These are phyloP conservation scores for Ctenosaura bakeri DNA, from an alignment of 2,797 vertebrate genomes.

Conservation along the genomic window DNA sequence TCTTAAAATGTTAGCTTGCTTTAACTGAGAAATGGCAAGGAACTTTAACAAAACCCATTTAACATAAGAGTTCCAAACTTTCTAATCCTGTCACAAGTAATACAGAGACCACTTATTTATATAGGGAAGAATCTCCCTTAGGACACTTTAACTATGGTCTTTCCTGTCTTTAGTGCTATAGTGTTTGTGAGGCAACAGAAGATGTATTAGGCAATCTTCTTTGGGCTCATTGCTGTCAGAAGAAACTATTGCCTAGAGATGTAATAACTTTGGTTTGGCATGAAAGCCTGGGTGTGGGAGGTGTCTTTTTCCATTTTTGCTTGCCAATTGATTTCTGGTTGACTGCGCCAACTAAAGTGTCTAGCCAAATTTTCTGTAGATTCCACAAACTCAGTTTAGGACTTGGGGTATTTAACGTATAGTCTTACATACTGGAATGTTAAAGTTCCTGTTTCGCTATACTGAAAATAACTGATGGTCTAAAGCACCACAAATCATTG, in stretches of 20 bases:
- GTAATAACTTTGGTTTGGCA: constrained; percentile 46
- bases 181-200: neutral
- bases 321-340: constrained; percentile 51
- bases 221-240: constrained; percentile 7
- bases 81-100: neutral
- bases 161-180: neutral
- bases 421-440: constrained; percentile 13
- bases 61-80: neutral
- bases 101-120: constrained; percentile 9
- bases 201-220: constrained; percentile 17
- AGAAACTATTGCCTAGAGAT: constrained; percentile 26
- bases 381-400: constrained; percentile 47
- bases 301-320: constrained; percentile 33
- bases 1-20: neutral
- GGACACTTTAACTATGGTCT: constrained; percentile 27
- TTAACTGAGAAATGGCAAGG: constrained; percentile 15
- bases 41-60: neutral
- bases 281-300: constrained; percentile 30
- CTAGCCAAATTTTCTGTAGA: constrained; percentile 40
- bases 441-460: neutral
- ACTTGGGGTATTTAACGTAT: constrained; percentile 41
- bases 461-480: constrained; percentile 24
- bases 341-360: constrained; percentile 35
- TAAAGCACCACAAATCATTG: constrained; percentile 4
- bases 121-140: constrained; percentile 10